phyloP scores from a whole-genome alignment of 2,113 vertebrate genomes.

The Melanotaenia duboulayi region DNA sequence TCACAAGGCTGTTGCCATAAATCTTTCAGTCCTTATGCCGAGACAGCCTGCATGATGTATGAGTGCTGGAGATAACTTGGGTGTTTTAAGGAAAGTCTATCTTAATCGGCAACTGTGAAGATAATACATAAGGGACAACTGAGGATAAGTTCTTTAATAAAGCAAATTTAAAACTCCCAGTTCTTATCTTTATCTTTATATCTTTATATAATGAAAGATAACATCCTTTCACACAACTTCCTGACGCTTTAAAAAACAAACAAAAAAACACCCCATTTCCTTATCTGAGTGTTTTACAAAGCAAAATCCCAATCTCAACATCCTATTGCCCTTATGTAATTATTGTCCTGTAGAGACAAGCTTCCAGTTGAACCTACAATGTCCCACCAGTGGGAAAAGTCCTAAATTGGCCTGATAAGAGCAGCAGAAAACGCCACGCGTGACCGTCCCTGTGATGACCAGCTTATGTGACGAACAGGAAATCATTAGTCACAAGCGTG shows the following conservation, averaged over 20 bases:
- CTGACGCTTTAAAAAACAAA: background rate
- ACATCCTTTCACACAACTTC: background rate
- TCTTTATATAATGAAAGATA: conserved; percentile 11
- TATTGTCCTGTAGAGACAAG: conserved; percentile 44
- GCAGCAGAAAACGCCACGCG: conserved; percentile 41
- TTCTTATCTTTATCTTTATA: background rate
- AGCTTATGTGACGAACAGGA: conserved; percentile 71
- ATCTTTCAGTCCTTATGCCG: conserved; percentile 3
- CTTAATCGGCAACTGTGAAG: background rate
- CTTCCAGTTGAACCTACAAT: conserved; percentile 41
- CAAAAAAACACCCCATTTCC: conserved; percentile 16
- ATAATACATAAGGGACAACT: background rate
- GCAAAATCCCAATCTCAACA: conserved; percentile 21
- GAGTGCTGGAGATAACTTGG: background rate
- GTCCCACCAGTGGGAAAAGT: conserved; percentile 51
- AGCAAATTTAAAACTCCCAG: background rate
- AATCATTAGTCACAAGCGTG: conserved; percentile 75
- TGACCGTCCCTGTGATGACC: conserved; percentile 53
- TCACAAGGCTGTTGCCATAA: conserved; percentile 13
- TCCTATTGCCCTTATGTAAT: conserved; percentile 32
- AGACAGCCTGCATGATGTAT: background rate
- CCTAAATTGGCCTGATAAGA: conserved; percentile 55
- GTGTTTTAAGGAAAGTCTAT: background rate
- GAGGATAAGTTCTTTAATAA: background rate
- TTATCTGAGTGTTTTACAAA: conserved; percentile 23